Evolutionary conservation across 1,140 invertebrate species (phyloP), one percentile per base, ranked within the genome.

Genomic region (Cydia pomonella): DNA sequence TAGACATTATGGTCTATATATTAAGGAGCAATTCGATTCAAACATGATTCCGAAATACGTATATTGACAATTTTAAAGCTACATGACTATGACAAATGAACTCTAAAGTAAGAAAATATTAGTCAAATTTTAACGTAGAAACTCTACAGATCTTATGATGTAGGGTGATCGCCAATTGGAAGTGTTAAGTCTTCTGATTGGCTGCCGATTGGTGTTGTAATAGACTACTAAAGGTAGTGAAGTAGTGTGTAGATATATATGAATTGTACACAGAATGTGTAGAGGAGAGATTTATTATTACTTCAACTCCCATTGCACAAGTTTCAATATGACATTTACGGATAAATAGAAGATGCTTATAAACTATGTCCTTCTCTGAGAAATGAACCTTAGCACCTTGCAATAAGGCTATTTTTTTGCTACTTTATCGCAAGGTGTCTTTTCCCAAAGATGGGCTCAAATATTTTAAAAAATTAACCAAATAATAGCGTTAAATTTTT

Each of bases 11-110:
- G 3, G 33, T 69, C 33, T 69, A 69, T 29, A 18, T 1, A 38
- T 18, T 69, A 69, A 69, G 64, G 29, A 69, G 41, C 16, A 16
- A 29, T 33, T 69, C 29, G 29, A 33, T 69, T 38, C 6, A 33
- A 69, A 69, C 33, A 66, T 66, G 29, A 18, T 69, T 69, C 64
- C 64, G 64, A 69, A 38, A 69, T 59, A 59, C 53, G 53, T 59
- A 59, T 59, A 59, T 59, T 59, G 53, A 59, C 21, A 59, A 12
- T 23, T 59, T 21, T 18, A n/a, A 47, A n/a, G n/a, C 6, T 10
- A 59, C 50, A 10, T 59, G 53, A 59, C 18, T 23, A 59, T 23
- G 53, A 59, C 18, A 59, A 23, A 53, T 53, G 16, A 53, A 59
- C 9, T 59, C 9, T 59, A 59, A 23, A 23, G 7, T 59, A 59